Evolutionary conservation across 2,888 invertebrate species (phyloP).

Genomic region (Trachelus troglodyta): DNA sequence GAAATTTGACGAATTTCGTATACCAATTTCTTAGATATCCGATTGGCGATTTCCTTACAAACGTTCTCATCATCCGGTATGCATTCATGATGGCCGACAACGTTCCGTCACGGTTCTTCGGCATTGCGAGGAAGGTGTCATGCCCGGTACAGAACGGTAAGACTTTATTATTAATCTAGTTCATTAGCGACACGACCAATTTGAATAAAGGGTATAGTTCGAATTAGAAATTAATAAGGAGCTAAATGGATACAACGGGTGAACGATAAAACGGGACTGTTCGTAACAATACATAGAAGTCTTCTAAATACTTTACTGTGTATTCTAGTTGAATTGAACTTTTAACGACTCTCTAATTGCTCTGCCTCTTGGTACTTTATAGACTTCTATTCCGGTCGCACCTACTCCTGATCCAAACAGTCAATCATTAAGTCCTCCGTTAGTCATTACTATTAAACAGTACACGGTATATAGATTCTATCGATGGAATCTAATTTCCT

Average conservation of each 20-base stretch:
- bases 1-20: not conserved
- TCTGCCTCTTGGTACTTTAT: not conserved
- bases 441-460: not conserved
- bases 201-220: not conserved
- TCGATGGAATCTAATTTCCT: not conserved
- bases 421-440: not conserved
- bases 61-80: constrained; percentile 86
- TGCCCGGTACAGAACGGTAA: constrained; percentile 73
- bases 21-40: constrained; percentile 72
- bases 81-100: constrained; percentile 79
- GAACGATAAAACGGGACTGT: not conserved
- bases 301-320: not conserved
- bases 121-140: constrained; percentile 81
- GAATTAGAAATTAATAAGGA: not conserved
- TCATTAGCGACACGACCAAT: not conserved
- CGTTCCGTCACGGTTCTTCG: constrained; percentile 75
- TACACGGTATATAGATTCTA: not conserved
- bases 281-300: not conserved
- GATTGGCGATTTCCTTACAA: constrained; percentile 93
- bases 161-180: not conserved
- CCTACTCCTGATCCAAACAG: not conserved
- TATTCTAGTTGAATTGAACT: not conserved
- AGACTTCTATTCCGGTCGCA: not conserved
- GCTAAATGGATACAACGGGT: not conserved
- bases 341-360: not conserved